Evolutionary conservation across 2,113 vertebrate genomes (phyloP), one percentile per base, ranked within the genome.

Genomic region (Silurus meridionalis): DNA sequence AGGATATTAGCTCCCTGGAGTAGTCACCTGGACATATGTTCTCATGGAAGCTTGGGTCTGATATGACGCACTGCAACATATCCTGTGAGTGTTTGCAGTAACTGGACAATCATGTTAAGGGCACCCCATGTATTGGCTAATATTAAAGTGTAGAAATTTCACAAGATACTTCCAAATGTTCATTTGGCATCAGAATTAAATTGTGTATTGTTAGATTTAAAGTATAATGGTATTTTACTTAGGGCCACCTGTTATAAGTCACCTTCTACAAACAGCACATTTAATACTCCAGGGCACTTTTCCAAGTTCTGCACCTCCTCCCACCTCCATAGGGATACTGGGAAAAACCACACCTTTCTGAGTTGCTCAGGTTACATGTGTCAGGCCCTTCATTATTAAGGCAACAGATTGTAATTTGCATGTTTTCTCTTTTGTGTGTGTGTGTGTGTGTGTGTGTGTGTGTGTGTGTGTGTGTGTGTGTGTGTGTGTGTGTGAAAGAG

Each of bases 341-440:
- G 55, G 83, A 82, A 78, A 37, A 55, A 67, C n/a, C 48, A 52
- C 55, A 82, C 88, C 79, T 78, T 85, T 77, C 55, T 80, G 78
- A 72, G 58, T 11, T 77, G 17, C 13, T 57, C 88, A 84, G 74
- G 80, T 92, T 91, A 90, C 79, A 79, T 93, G 92, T 93, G 90
- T 66, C 92, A 71, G 86, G 81, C 87, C 88, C 90, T 89, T 94
- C 89, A 94, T 94, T 94, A 94, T 91, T 86, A 84, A 63, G 74
- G 86, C 84, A 93, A 83, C 94, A 94, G 92, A 94, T 93, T 94
- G 93, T 93, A 90, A 93, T 95, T 94, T 92, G 91, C 92, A 94
- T 93, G 88, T 86, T 37, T 37, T 37, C 37, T 37, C 37, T 2
- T 37, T 2, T 46, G 67, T 28, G 25, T 14, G n/a, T 1, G 69